Percentiles rank a stretch among this genome's conserved stretches.
These are phyloP conservation scores for Molorchus minor DNA, from an alignment of 2,888 invertebrate species.

Conservation along the genomic window DNA sequence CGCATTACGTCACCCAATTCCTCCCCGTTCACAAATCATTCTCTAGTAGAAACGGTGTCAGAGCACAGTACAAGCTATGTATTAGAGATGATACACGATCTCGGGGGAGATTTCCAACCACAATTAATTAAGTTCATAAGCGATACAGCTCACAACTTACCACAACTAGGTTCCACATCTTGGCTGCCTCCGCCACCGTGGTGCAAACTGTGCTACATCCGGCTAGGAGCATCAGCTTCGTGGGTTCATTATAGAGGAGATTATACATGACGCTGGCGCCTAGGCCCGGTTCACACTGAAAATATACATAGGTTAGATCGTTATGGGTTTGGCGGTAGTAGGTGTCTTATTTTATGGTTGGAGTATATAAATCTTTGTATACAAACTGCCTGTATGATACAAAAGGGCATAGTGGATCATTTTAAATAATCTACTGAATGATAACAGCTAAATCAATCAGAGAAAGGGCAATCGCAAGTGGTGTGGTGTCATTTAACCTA, in stretches of 20 bases:
- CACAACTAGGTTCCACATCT: constrained; percentile 99
- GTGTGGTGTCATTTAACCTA: no score
- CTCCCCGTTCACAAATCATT: background rate
- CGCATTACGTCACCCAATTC: no score
- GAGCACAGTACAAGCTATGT: background rate
- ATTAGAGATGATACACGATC: background rate
- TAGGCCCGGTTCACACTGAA: constrained; percentile 97
- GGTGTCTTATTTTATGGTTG: no score
- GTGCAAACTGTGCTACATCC: constrained; percentile 99
- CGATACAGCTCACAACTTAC: constrained; percentile 69
- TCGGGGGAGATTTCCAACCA: constrained; percentile 1
- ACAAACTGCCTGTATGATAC: no score
- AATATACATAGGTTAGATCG: constrained; percentile 52
- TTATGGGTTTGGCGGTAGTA: no score
- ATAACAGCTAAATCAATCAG: no score
- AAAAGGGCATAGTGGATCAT: no score
- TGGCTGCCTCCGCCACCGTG: constrained; percentile 98
- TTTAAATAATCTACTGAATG: no score
- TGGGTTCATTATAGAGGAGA: constrained; percentile 93
- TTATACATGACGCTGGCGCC: constrained; percentile 99
- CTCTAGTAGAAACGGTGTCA: background rate
- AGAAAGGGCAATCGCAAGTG: no score
- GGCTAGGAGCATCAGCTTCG: constrained; percentile 91
- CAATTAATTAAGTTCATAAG: constrained; percentile 23
- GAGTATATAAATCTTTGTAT: no score